These are phyloP conservation scores for Drosophila pseudotakahashii DNA, from an alignment of 2,888 invertebrate species.

Conservation along the genomic window DNA sequence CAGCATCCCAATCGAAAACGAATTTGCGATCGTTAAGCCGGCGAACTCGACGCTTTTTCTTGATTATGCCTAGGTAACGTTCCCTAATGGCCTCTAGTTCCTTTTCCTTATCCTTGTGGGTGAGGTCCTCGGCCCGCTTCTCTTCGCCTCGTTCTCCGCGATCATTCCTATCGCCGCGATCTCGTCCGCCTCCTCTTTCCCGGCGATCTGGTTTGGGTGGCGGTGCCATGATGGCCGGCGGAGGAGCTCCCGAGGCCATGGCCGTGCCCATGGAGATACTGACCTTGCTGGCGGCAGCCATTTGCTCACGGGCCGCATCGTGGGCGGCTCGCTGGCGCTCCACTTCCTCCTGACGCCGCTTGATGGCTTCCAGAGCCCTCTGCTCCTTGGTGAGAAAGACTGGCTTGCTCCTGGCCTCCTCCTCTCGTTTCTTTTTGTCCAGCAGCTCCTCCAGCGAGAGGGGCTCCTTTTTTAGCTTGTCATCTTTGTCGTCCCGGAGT, in stretches of 20 bases:
- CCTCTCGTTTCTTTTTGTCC: conserved; percentile 97
- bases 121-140: conserved; percentile 81
- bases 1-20: conserved; percentile 99
- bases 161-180: conserved; percentile 16
- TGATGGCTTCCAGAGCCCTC: conserved; percentile 94
- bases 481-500: conserved; percentile 71
- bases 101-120: conserved; percentile 93
- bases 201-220: conserved; percentile 64
- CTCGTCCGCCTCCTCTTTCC: conserved; percentile 84
- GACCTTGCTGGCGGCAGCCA: conserved; percentile 46
- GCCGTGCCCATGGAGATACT: conserved; percentile 59
- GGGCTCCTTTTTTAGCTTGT: conserved; percentile 88
- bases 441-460: conserved; percentile 97
- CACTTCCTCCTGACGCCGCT: conserved; percentile 94
- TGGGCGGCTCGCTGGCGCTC: conserved; percentile 90
- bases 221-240: conserved; percentile 41
- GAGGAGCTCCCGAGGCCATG: conserved; percentile 60
- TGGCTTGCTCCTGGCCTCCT: conserved; percentile 97
- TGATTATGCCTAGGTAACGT: conserved; percentile 95
- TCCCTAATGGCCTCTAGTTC: conserved; percentile 98
- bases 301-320: conserved; percentile 80
- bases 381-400: conserved; percentile 98
- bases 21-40: conserved; percentile 99
- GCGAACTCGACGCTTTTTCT: conserved; percentile 96
- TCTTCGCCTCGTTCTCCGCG: conserved; percentile 68